These are phyloP conservation scores for Strigamia transsilvanica DNA, from an alignment of 2,888 invertebrate genomes.

Conservation along the genomic window DNA sequence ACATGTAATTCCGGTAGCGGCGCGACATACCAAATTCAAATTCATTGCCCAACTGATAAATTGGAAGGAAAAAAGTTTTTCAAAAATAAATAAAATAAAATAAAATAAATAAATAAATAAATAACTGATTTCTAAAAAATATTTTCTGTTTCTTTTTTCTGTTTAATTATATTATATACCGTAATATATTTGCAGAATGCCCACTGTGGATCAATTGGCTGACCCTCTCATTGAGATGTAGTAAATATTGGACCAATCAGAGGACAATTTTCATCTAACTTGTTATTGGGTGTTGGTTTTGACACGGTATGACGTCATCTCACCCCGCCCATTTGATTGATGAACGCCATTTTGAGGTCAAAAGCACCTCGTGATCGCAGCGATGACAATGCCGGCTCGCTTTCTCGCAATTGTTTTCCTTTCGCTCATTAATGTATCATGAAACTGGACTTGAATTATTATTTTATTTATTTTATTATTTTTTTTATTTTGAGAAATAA, in stretches of 20 bases:
- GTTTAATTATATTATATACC: background rate
- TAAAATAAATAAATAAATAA: background rate
- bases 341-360: constrained; percentile 36
- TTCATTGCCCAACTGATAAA: no score
- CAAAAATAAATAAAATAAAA: no score
- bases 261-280: constrained; percentile 20
- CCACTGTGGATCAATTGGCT: constrained; percentile 37
- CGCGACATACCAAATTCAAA: no score
- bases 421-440: background rate
- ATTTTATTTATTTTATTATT: no score
- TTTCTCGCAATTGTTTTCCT: background rate
- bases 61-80: no score
- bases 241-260: constrained; percentile 40
- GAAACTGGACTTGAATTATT: no score
- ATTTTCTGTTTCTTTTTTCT: background rate
- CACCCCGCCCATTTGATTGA: constrained; percentile 36
- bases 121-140: background rate
- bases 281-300: constrained; percentile 40
- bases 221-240: constrained; percentile 35
- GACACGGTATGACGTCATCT: constrained; percentile 16
- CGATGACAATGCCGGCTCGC: background rate
- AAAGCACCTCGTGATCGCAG: constrained; percentile 3
- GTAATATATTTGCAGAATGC: constrained; percentile 24
- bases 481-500: background rate
- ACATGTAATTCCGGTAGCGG: background rate